phyloP scores from a whole-genome alignment of 1,140 invertebrate species.

The silkworm (Bombyx mori) region ASM3026992v2 NC_085110.1:5664001-5664500 shows the following conservation, averaged over 20 bases:
- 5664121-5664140: constrained; percentile 22
- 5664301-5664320: no score
- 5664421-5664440: no score
- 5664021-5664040: constrained; percentile 48
- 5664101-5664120: constrained; percentile 44
- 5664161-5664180: no score
- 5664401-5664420: neutral
- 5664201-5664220: no score
- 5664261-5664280: constrained; percentile 1
- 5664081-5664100: constrained; percentile 38
- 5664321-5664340: constrained; percentile 3
- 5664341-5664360: constrained; percentile 12
- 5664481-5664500: no score
- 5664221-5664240: neutral
- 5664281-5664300: constrained; percentile 1
- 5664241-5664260: constrained; percentile 1
- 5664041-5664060: constrained; percentile 16
- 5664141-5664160: neutral
- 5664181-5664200: no score
- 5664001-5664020: constrained; percentile 3
- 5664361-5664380: constrained; percentile 15
- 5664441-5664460: no score
- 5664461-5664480: no score
- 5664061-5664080: constrained; percentile 8
- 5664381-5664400: constrained; percentile 21